These are phyloP conservation scores for Geodia barretti DNA, from an alignment of 37 sponge, comb jelly and placozoan species.

Conservation along the genomic window DNA sequence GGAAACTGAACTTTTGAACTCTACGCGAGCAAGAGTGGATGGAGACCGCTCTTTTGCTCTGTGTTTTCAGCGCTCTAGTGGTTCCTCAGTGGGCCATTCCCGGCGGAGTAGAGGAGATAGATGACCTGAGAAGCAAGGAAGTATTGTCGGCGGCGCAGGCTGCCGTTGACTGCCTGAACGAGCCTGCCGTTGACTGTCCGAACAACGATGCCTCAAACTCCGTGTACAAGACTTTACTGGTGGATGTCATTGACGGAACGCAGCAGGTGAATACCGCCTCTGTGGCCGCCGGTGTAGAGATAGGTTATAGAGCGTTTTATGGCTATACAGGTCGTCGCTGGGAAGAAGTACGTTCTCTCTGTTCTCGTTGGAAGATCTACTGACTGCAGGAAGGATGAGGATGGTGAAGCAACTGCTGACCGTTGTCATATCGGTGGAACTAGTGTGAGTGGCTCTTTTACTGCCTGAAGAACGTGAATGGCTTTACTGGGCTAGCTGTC, in stretches of 20 bases:
- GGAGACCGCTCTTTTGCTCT: too few species aligned
- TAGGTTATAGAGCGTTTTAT: not conserved
- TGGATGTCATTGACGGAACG: not conserved
- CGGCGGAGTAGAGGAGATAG: not conserved
- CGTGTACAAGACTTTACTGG: not conserved
- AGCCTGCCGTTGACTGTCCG: conserved; percentile 10
- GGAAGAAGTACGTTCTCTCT: conserved; percentile 2
- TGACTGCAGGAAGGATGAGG: conserved; percentile 2
- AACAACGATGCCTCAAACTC: conserved; percentile 13
- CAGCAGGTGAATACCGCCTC: conserved; percentile 5
- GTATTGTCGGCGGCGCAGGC: conserved; percentile 1
- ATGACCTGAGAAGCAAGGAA: not conserved
- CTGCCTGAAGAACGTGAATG: too few species aligned
- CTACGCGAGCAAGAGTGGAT: too few species aligned
- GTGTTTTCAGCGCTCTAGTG: not conserved
- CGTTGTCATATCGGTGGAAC: not conserved
- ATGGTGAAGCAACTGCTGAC: not conserved
- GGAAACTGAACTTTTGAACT: too few species aligned
- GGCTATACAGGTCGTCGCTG: conserved; percentile 14
- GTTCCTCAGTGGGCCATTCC: not conserved
- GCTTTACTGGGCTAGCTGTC: too few species aligned
- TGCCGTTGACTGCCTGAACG: conserved; percentile 18
- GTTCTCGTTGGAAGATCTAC: conserved; percentile 1
- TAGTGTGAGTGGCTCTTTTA: too few species aligned
- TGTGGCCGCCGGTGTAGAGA: not conserved